phyloP scores from a whole-genome alignment of 2,797 vertebrate genomes.

The Aphelocoma californica region DNA sequence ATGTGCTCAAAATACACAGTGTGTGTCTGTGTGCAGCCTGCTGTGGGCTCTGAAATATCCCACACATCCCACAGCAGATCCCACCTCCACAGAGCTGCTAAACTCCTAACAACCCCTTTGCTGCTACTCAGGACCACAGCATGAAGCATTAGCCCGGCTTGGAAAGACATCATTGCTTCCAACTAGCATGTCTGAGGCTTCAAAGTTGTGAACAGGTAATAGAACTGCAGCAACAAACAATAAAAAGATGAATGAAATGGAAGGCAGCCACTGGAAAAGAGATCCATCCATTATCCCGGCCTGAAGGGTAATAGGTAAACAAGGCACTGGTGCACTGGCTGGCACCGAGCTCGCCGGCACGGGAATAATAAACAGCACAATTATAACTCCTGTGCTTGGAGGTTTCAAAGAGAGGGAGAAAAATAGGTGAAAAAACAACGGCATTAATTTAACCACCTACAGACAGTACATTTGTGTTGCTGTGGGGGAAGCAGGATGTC shows the following conservation, averaged over 20 bases:
- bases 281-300: conserved; percentile 62
- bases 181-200: conserved; percentile 37
- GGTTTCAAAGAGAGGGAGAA: conserved; percentile 6
- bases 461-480: background rate
- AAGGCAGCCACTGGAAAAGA: conserved; percentile 53
- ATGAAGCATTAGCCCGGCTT: conserved; percentile 58
- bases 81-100: background rate
- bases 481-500: background rate
- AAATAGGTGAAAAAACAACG: background rate
- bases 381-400: conserved; percentile 62
- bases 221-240: conserved; percentile 70
- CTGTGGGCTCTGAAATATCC: background rate
- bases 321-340: conserved; percentile 17
- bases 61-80: background rate
- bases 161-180: conserved; percentile 67
- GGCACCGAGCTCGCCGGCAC: background rate
- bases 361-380: conserved; percentile 71
- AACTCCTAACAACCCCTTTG: background rate
- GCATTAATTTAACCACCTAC: conserved; percentile 58
- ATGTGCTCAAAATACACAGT: rapidly evolving
- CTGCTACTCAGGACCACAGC: background rate
- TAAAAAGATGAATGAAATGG: conserved; percentile 71
- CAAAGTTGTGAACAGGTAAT: conserved; percentile 66
- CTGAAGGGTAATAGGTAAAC: conserved; percentile 76
- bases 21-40: background rate